Evolutionary conservation across 2,888 invertebrate species (phyloP).

Genomic region (Xestia ashworthii): DNA sequence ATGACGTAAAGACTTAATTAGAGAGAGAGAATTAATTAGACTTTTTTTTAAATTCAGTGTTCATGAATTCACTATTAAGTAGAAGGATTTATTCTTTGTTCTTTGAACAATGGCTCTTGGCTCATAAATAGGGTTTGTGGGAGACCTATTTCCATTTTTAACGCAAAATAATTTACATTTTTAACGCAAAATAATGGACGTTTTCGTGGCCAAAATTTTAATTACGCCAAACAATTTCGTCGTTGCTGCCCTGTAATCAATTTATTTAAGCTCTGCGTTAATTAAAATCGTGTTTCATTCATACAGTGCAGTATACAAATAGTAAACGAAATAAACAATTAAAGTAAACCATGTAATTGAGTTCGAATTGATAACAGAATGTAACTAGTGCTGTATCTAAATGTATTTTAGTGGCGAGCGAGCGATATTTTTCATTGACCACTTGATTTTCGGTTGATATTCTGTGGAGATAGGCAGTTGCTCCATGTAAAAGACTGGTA

Average conservation of each 20-base stretch:
- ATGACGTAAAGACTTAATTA: not conserved
- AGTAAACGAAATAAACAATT: constrained; percentile 21
- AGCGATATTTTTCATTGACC: not conserved
- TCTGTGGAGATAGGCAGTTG: too few relatives aligned
- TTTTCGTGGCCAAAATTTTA: constrained; percentile 25
- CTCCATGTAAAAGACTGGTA: too few relatives aligned
- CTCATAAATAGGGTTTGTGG: not conserved
- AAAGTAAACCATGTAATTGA: constrained; percentile 8
- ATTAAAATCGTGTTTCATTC: constrained; percentile 47
- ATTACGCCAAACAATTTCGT: constrained; percentile 35
- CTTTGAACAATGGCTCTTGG: constrained; percentile 2
- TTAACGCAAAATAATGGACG: constrained; percentile 16
- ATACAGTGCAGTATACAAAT: constrained; percentile 24
- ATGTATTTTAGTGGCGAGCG: not conserved
- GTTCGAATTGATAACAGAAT: not conserved
- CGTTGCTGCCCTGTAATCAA: constrained; percentile 35
- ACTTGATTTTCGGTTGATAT: not conserved
- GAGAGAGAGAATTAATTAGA: not conserved
- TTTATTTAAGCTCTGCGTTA: constrained; percentile 44
- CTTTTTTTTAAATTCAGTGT: not conserved
- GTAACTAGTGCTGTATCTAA: not conserved
- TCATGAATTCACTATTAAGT: not conserved
- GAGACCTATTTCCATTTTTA: constrained; percentile 15
- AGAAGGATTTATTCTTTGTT: constrained; percentile 1
- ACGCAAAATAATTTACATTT: constrained; percentile 24